Evolutionary conservation across 2,888 invertebrate genomes (phyloP).

Genomic region (Tipula vernalis): DNA sequence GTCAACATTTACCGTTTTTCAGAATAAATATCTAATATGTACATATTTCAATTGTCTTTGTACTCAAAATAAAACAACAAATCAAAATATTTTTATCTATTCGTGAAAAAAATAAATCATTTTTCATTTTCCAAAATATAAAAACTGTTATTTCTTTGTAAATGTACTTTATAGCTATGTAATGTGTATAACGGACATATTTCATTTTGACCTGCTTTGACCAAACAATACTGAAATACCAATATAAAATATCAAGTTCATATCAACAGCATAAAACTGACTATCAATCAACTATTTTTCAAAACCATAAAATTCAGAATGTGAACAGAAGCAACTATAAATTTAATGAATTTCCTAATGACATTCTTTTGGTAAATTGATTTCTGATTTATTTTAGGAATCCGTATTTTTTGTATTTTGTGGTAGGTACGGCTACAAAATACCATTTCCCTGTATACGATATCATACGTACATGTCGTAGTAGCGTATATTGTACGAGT

Average conservation of each 20-base stretch:
- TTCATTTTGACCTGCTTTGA: not conserved
- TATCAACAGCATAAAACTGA: not conserved
- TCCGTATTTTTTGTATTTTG: not conserved
- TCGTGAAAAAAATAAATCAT: not conserved
- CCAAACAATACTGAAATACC: not conserved
- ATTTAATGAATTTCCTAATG: not conserved
- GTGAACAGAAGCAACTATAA: not conserved
- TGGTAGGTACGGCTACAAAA: not conserved
- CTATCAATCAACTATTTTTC: constrained; percentile 4
- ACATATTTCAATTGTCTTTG: too few species aligned
- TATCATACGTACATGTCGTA: not conserved
- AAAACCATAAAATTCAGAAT: constrained; percentile 4
- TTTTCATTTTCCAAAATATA: not conserved
- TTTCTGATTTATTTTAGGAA: not conserved
- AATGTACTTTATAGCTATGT: not conserved
- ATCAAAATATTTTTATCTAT: too few species aligned
- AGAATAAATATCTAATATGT: too few species aligned
- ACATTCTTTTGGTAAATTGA: constrained; percentile 4
- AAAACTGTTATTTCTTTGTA: not conserved
- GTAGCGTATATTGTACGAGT: not conserved
- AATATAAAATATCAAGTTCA: not conserved
- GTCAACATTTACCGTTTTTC: too few species aligned
- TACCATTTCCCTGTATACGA: not conserved
- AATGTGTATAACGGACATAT: not conserved
- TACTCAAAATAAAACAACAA: too few species aligned